Conservation (phyloP, 2,888 invertebrate species). For the Argyresthia goedartella region DNA sequence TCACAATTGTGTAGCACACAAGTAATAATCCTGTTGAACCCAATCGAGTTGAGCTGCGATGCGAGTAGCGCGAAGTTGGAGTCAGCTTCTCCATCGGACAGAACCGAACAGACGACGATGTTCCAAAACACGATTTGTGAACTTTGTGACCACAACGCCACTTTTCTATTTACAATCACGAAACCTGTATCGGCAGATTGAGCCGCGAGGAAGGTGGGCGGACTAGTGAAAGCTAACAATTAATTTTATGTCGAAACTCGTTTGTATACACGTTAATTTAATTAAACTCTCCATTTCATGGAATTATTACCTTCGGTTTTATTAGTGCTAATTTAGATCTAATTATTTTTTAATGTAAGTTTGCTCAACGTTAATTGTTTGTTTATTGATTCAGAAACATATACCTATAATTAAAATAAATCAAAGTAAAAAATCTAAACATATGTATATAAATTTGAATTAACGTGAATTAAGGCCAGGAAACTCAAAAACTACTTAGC, state of each 20-base stretch:
- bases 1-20: constrained; percentile 33
- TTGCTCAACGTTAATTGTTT: background rate
- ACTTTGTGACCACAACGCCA: background rate
- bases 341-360: background rate
- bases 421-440: too few species aligned
- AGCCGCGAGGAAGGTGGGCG: constrained; percentile 32
- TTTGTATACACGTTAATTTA: constrained; percentile 32
- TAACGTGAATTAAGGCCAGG: too few species aligned
- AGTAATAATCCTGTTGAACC: constrained; percentile 34
- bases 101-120: background rate
- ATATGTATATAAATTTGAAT: too few species aligned
- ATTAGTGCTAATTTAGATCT: background rate
- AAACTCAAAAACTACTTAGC: too few species aligned
- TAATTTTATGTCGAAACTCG: constrained; percentile 21
- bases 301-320: constrained; percentile 15
- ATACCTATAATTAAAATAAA: too few species aligned
- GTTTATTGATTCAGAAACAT: too few species aligned
- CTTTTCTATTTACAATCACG: constrained; percentile 8
- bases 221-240: constrained; percentile 42
- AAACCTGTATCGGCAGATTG: constrained; percentile 26
- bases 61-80: background rate
- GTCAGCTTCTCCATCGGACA: background rate
- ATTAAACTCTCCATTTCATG: constrained; percentile 32
- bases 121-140: constrained; percentile 1
- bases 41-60: constrained; percentile 19